phyloP scores from a whole-genome alignment of 2,888 invertebrate genomes.

The Drosophila borborema region DNA sequence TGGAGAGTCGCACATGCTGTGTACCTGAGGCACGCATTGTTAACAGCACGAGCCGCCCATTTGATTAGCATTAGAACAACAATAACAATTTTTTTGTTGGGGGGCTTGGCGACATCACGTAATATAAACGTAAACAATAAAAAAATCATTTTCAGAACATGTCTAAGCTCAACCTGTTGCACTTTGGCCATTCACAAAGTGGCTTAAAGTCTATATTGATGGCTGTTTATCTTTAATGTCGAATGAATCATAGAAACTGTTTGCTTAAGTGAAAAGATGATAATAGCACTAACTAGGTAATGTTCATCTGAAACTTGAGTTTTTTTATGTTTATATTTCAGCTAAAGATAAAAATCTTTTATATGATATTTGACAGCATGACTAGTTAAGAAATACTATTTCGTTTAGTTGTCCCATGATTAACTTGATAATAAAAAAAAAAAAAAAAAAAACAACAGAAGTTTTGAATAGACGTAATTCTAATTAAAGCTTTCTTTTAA shows the following conservation, averaged over 20 bases:
- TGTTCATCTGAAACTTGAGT: neutral
- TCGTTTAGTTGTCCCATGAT: neutral
- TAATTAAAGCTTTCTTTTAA: neutral
- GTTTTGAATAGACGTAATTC: neutral
- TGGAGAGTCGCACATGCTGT: conserved; percentile 8
- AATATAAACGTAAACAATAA: conserved; percentile 1
- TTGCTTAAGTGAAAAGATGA: neutral
- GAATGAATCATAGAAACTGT: neutral
- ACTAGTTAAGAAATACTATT: too few species aligned
- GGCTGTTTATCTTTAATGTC: neutral
- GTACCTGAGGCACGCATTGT: conserved; percentile 19
- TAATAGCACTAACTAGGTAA: neutral
- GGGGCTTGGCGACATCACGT: conserved; percentile 34
- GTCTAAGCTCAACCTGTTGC: conserved; percentile 24
- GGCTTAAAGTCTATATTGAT: neutral
- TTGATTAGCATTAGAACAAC: conserved; percentile 22
- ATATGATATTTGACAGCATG: too few species aligned
- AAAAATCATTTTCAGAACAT: neutral
- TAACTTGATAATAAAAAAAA: neutral
- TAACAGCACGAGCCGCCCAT: conserved; percentile 25
- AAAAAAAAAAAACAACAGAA: neutral
- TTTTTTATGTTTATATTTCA: neutral
- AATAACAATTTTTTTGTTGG: neutral
- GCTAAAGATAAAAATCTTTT: too few species aligned
- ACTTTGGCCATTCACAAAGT: neutral